A percentile compares a stretch with the other conserved stretches of the same genome.
phyloP scores from a whole-genome alignment of 2,888 invertebrate genomes.

The Lathronympha strigana region DNA sequence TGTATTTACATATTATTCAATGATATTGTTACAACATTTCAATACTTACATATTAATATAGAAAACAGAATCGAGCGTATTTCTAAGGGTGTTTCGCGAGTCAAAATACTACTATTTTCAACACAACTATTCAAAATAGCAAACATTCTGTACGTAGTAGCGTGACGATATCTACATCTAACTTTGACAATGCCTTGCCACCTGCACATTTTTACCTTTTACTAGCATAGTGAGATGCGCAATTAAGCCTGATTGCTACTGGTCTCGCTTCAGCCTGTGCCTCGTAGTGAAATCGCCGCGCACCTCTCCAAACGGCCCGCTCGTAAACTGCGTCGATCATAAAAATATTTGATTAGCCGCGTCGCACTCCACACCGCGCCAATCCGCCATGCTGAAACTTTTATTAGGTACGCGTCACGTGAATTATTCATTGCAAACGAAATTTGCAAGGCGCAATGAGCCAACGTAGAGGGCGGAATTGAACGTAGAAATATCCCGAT shows the following conservation, averaged over 20 bases:
- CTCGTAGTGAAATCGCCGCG: conserved; percentile 49
- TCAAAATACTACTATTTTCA: too few relatives aligned
- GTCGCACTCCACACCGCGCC: conserved; percentile 65
- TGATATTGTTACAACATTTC: too few relatives aligned
- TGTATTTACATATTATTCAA: too few relatives aligned
- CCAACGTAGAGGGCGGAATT: conserved; percentile 7
- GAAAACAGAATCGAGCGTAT: too few relatives aligned
- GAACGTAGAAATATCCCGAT: conserved; percentile 7
- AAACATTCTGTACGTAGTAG: too few relatives aligned
- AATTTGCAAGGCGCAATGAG: conserved; percentile 48
- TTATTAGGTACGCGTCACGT: conserved; percentile 61
- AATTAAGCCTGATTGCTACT: neutral
- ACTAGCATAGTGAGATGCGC: neutral
- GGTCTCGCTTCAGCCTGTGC: conserved; percentile 13
- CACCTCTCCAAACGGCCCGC: conserved; percentile 63
- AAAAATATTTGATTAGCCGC: conserved; percentile 83
- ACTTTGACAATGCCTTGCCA: too few relatives aligned
- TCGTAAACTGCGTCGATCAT: conserved; percentile 81
- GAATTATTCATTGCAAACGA: conserved; percentile 54
- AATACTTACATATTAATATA: too few relatives aligned
- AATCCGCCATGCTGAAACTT: conserved; percentile 75
- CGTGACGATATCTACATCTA: too few relatives aligned
- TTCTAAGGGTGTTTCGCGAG: too few relatives aligned
- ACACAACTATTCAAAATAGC: too few relatives aligned
- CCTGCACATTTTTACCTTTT: too few relatives aligned